Evolutionary conservation across 2,113 vertebrate species (phyloP).

Genomic region (Ceyx cyanopectus): DNA sequence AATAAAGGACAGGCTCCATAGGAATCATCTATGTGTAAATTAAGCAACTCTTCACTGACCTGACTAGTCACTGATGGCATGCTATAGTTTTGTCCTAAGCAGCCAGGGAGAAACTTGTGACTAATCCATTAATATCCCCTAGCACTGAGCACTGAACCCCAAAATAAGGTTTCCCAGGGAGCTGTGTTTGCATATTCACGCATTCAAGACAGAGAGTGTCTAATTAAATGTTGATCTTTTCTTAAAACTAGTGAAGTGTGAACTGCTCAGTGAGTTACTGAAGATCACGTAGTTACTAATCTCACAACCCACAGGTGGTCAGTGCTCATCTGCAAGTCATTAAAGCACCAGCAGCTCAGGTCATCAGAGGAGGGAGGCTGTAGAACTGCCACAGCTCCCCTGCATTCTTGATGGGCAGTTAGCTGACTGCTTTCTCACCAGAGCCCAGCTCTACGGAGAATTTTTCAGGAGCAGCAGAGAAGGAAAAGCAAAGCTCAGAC

Average conservation of each 20-base stretch:
- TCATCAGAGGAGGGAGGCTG: not conserved
- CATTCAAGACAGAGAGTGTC: not conserved
- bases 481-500: not conserved
- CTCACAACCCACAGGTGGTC: not conserved
- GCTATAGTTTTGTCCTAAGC: not conserved
- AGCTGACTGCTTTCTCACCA: not conserved
- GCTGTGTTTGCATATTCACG: not conserved
- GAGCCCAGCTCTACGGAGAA: not conserved
- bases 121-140: not conserved
- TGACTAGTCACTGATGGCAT: not conserved
- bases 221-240: constrained; percentile 31
- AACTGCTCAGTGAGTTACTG: not conserved
- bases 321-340: not conserved
- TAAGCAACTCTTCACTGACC: not conserved
- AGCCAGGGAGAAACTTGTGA: not conserved
- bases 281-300: not conserved
- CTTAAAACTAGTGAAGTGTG: not conserved
- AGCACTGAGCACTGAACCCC: not conserved
- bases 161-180: not conserved
- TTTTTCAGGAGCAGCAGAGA: not conserved
- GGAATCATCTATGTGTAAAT: not conserved
- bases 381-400: rapidly evolving
- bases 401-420: not conserved
- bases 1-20: not conserved
- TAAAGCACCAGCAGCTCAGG: not conserved